phyloP scores from a whole-genome alignment of 2,113 vertebrate genomes.

The Sinocyclocheilus anshuiensis region DNA sequence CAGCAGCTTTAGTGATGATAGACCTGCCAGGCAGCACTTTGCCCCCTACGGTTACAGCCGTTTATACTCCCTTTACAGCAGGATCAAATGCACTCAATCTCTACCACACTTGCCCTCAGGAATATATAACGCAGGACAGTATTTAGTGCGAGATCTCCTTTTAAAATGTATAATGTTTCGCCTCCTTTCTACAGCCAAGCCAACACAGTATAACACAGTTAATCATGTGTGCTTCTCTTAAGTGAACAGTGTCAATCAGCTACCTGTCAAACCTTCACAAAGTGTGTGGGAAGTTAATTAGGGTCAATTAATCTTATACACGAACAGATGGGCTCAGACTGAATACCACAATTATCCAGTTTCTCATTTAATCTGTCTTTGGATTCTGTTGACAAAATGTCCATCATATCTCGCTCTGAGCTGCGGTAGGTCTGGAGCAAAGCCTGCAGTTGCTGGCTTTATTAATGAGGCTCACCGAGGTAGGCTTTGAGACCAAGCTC shows the following conservation, averaged over 20 bases:
- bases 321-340: slow-evolving; percentile 36
- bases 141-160: background rate
- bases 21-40: slow-evolving; percentile 46
- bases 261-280: slow-evolving; percentile 29
- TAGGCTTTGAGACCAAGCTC: background rate
- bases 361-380: slow-evolving; percentile 50
- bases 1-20: slow-evolving; percentile 48
- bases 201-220: background rate
- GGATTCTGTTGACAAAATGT: slow-evolving; percentile 60
- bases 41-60: slow-evolving; percentile 39
- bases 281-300: slow-evolving; percentile 35
- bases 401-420: slow-evolving; percentile 47
- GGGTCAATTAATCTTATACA: slow-evolving; percentile 25
- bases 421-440: slow-evolving; percentile 15
- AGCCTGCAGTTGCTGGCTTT: background rate
- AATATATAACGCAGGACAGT: background rate
- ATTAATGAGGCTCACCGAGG: slow-evolving; percentile 6
- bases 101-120: background rate
- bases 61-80: slow-evolving; percentile 44
- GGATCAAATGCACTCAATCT: slow-evolving; percentile 21
- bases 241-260: slow-evolving; percentile 27
- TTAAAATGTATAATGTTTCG: background rate
- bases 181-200: background rate
- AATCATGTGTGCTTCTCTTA: background rate
- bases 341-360: slow-evolving; percentile 43